These are phyloP conservation scores for Premnoplex brunnescens DNA, from an alignment of 2,797 vertebrate genomes.

Conservation along the genomic window DNA sequence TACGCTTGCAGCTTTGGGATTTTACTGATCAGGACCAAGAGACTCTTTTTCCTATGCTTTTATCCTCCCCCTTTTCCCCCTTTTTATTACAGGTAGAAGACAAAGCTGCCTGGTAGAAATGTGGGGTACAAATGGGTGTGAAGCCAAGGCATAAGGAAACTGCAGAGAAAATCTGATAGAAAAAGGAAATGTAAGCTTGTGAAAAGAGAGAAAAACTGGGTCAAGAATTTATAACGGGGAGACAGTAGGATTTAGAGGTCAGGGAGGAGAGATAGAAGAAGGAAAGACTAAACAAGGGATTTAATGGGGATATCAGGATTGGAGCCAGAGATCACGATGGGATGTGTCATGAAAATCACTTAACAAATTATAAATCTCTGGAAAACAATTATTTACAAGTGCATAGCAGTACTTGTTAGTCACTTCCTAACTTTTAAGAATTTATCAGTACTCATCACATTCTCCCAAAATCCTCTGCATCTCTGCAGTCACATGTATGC, in stretches of 20 bases:
- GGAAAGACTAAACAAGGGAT: not conserved
- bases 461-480: not conserved
- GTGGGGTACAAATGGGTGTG: not conserved
- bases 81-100: not conserved
- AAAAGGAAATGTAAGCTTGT: not conserved
- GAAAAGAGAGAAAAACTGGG: not conserved
- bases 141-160: not conserved
- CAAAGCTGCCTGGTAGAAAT: not conserved
- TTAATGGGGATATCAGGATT: not conserved
- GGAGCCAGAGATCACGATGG: not conserved
- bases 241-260: not conserved
- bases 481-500: not conserved
- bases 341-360: not conserved
- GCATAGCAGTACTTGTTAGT: not conserved
- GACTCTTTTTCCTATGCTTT: not conserved
- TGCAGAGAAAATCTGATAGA: not conserved
- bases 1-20: not conserved
- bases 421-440: not conserved
- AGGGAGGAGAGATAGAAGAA: not conserved
- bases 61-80: rapidly evolving
- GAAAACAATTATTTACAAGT: not conserved
- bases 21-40: not conserved
- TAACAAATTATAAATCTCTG: not conserved
- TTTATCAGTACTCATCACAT: not conserved
- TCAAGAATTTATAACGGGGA: not conserved